These are phyloP conservation scores for Tragulus kanchil DNA, from an alignment of 2,113 vertebrate genomes.

Conservation along the genomic window DNA sequence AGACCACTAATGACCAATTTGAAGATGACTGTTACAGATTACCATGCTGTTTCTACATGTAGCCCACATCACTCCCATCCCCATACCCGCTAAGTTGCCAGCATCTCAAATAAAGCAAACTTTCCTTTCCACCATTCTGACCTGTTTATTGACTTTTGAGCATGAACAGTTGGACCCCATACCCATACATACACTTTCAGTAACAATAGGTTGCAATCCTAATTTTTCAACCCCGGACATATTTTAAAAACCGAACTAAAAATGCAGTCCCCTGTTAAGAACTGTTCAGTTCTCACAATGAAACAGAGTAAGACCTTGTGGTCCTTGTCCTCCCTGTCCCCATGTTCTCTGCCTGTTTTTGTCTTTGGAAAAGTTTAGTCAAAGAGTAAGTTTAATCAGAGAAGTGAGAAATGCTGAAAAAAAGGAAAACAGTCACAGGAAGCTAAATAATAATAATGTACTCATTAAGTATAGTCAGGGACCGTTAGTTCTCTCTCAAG, in stretches of 20 bases:
- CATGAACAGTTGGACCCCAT: background rate
- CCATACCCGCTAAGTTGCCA: background rate
- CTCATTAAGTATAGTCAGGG: background rate
- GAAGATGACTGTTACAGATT: background rate
- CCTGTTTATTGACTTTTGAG: background rate
- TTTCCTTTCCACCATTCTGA: background rate
- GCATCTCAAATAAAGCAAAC: background rate
- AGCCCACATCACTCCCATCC: background rate
- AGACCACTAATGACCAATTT: background rate
- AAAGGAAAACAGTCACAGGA: background rate
- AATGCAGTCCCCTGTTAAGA: background rate
- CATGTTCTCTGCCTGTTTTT: background rate
- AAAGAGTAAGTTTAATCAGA: background rate
- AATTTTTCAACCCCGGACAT: no score
- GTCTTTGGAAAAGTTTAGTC: background rate
- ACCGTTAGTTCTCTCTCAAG: background rate
- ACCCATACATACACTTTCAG: background rate
- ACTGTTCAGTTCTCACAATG: background rate
- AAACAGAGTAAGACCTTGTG: background rate
- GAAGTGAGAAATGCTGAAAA: background rate
- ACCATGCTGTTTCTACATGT: background rate
- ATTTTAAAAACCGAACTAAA: slow-evolving; percentile 6
- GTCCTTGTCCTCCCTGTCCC: background rate
- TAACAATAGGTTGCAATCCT: background rate
- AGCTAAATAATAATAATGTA: background rate